Percentiles rank a stretch among this genome's conserved stretches.
These are phyloP conservation scores for Notolabrus celidotus DNA, from an alignment of 2,797 vertebrate species.

Conservation along the genomic window DNA sequence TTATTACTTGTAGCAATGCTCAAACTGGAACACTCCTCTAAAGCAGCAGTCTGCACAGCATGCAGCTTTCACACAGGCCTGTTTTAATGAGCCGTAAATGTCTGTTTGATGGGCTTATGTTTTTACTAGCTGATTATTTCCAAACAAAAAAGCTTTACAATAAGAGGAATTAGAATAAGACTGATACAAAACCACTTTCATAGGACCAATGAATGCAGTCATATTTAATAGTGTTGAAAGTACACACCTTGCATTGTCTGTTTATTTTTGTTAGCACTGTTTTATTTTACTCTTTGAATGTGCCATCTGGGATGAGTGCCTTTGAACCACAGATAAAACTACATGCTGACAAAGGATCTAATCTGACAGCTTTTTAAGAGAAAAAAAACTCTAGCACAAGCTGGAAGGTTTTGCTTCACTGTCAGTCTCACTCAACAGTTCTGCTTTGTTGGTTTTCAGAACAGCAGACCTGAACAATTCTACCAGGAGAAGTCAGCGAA, in stretches of 20 bases:
- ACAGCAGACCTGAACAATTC: not conserved
- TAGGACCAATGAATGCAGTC: not conserved
- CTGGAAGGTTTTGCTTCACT: not conserved
- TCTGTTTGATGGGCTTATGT: not conserved
- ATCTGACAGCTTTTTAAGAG: not conserved
- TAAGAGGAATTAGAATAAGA: no score
- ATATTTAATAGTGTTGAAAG: not conserved
- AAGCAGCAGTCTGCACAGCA: no score
- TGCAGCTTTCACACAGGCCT: not conserved
- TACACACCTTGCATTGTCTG: no score
- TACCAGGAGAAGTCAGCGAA: not conserved
- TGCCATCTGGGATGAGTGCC: not conserved
- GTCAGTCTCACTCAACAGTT: not conserved
- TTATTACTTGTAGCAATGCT: not conserved
- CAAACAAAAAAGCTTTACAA: not conserved
- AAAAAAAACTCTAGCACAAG: not conserved
- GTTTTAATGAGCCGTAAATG: constrained; percentile 1
- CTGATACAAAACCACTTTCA: no score
- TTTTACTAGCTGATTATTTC: not conserved
- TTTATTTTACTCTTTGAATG: not conserved
- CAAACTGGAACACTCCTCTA: not conserved
- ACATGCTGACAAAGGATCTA: not conserved
- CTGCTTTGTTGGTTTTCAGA: not conserved
- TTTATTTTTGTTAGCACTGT: not conserved
- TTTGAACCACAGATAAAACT: not conserved